These are phyloP conservation scores for Meteorus colon DNA, from an alignment of 2,888 invertebrate species.

Conservation along the genomic window DNA sequence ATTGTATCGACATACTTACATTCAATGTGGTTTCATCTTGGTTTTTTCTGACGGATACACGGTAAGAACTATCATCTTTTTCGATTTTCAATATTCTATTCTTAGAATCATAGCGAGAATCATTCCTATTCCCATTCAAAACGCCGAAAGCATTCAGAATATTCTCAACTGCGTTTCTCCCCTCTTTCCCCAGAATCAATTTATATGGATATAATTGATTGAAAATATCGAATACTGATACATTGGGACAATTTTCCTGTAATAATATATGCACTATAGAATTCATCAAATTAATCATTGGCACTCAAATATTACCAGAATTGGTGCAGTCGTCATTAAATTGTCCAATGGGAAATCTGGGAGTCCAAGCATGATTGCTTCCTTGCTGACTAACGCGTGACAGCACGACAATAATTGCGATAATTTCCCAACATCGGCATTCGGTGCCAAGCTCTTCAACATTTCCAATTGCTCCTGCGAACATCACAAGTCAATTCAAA, in stretches of 20 bases:
- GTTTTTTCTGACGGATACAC: slow-evolving; percentile 73
- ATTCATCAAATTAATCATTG: slow-evolving; percentile 32
- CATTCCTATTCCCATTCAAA: slow-evolving; percentile 45
- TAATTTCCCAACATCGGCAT: slow-evolving; percentile 74
- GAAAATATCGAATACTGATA: slow-evolving; percentile 81
- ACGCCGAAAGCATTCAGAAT: slow-evolving; percentile 81
- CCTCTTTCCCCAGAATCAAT: slow-evolving; percentile 85
- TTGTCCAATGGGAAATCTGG: slow-evolving; percentile 95
- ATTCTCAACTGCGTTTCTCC: slow-evolving; percentile 81
- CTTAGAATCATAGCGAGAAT: slow-evolving; percentile 37
- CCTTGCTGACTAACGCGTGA: slow-evolving; percentile 86
- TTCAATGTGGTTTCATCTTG: slow-evolving; percentile 59
- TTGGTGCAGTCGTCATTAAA: slow-evolving; percentile 79
- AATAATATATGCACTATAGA: slow-evolving; percentile 56
- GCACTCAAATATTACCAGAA: slow-evolving; percentile 76
- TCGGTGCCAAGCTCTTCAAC: slow-evolving; percentile 75
- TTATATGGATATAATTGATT: slow-evolving; percentile 89
- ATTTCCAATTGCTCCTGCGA: slow-evolving; percentile 77
- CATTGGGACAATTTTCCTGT: slow-evolving; percentile 82
- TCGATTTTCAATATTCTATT: slow-evolving; percentile 61
- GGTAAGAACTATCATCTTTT: slow-evolving; percentile 67
- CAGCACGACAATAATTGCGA: slow-evolving; percentile 77
- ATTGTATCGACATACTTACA: slow-evolving; percentile 51
- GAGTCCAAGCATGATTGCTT: slow-evolving; percentile 81
- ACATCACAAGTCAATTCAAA: slow-evolving; percentile 32